Evolutionary conservation across 2,888 invertebrate species (phyloP), one percentile per base, ranked within the genome.

Genomic region (Mythimna lalbum): DNA sequence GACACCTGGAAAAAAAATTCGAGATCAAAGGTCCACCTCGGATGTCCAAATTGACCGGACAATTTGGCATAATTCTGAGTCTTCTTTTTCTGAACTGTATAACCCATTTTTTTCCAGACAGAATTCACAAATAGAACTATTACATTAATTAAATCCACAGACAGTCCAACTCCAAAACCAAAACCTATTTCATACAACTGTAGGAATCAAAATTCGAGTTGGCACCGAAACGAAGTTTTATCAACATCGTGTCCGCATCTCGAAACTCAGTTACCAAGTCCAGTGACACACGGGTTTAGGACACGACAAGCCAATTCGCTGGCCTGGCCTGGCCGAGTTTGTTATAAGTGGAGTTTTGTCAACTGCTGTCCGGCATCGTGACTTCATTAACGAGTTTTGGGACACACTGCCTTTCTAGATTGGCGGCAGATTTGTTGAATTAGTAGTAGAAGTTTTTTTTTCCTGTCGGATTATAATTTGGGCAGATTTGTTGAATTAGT

Each of bases 221-320:
- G 59, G 61, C 76, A 71, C 67, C 60, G 56, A 79, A 85, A 80
- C 78, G 70, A 76, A 84, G 76, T 86, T 86, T 81, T 80, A 83
- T 84, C 81, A 85, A 81, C 87, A 83, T 67, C 73, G 74, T 79
- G 76, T 76, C 77, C 70, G 63, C 74, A 76, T 73, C 64, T 70
- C 66, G n/a, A 67, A 81, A 83, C 81, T 83, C 56, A 60, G 71
- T 81, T 79, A 81, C 50, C 0, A 64, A 80, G 80, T 81, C 77
- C 47, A 55, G 71, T 71, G 80, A 84, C 82, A 82, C 71, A 79
- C 80, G 21, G 76, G 19, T 55, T 10, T 23, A 1, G 7, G 10
- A 12, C 23, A 39, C 59, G 39, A 47, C 57, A 39, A 63, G 66
- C 76, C 61, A 72, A 76, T 76, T 72, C 65, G 61, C 55, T 62